Evolutionary conservation across 2,113 vertebrate species (phyloP).

Genomic region (Alectura lathami): DNA sequence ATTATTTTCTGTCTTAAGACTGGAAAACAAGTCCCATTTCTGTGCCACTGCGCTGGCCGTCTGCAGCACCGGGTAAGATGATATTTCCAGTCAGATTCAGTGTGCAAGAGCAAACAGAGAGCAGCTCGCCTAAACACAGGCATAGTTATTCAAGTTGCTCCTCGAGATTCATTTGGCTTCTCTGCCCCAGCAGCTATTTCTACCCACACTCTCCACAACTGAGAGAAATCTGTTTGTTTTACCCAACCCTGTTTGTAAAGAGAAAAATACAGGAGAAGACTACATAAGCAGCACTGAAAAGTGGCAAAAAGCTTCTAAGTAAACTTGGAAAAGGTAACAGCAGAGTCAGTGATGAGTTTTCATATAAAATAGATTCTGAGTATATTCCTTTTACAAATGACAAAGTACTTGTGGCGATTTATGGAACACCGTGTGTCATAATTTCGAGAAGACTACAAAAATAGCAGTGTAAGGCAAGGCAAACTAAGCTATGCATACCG

Average conservation of each 20-base stretch:
- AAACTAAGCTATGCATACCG: neutral
- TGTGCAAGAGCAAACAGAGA: neutral
- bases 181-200: neutral
- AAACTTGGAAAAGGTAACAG: neutral
- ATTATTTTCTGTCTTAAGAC: neutral
- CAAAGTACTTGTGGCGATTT: neutral
- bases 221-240: neutral
- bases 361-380: neutral
- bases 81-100: neutral
- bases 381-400: neutral
- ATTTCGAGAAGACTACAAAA: neutral
- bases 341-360: neutral
- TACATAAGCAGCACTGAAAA: neutral
- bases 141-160: conserved; percentile 6
- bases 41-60: neutral
- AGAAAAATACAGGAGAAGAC: neutral
- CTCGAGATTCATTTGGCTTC: conserved; percentile 1
- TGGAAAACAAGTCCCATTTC: neutral
- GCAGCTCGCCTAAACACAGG: neutral
- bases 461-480: neutral
- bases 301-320: neutral
- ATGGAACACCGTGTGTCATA: neutral
- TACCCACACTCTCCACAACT: neutral
- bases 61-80: neutral
- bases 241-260: neutral